Evolutionary conservation across 2,888 invertebrate genomes (phyloP).

Genomic region (Platycnemis pennipes): DNA sequence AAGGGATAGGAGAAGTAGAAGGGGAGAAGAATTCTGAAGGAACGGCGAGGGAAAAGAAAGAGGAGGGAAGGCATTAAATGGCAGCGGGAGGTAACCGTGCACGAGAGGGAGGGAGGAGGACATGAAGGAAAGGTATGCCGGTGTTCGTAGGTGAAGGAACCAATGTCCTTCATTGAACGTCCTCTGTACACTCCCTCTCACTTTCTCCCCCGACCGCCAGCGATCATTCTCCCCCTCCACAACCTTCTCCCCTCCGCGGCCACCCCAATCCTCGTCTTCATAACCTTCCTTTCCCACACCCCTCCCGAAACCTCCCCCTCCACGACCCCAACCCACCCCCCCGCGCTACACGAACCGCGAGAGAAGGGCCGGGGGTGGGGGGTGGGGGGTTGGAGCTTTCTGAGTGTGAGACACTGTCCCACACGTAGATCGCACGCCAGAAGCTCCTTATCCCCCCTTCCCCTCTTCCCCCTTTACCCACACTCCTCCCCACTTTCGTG

Average conservation of each 20-base stretch:
- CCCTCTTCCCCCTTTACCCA: not conserved
- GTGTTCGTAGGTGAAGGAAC: constrained; percentile 64
- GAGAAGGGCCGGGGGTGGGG: too few relatives aligned
- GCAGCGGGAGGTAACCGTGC: not conserved
- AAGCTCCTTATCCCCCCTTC: not conserved
- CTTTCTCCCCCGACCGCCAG: not conserved
- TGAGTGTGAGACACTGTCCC: constrained; percentile 67
- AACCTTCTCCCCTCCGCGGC: not conserved
- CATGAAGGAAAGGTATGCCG: constrained; percentile 30
- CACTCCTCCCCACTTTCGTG: not conserved
- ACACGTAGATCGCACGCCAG: constrained; percentile 60
- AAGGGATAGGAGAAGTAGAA: not conserved
- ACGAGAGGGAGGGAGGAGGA: not conserved
- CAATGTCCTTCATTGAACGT: constrained; percentile 66
- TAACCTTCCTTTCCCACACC: not conserved
- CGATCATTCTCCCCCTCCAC: not conserved
- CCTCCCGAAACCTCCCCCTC: not conserved
- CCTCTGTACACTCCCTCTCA: constrained; percentile 42
- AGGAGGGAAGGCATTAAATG: not conserved
- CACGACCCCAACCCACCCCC: not conserved
- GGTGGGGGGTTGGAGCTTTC: not conserved
- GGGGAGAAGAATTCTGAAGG: not conserved
- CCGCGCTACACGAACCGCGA: constrained; percentile 38
- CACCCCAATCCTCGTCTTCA: not conserved
- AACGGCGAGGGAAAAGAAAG: not conserved